Evolutionary conservation across 2,113 vertebrate species (phyloP), one percentile per base, ranked within the genome.

Genomic region (Sebastes fasciatus): DNA sequence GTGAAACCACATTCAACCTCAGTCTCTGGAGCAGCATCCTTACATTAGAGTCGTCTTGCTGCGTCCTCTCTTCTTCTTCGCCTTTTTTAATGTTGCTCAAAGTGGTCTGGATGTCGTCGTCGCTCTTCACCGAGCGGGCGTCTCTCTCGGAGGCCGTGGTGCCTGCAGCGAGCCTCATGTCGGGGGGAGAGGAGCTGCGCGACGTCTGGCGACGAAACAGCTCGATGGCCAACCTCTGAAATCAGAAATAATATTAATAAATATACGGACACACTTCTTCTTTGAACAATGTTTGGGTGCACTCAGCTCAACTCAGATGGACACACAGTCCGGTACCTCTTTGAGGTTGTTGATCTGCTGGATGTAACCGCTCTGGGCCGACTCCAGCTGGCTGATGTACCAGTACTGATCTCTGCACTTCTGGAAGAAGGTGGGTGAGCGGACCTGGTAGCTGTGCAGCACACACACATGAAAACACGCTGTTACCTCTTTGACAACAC

Each of bases 331-430:
- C 26, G 7, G 13, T 93, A 99, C 98, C 95, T 99, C 98, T 94
- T 99, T 99, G 16, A 99, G 97, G 88, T 99, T 99, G 94, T 98
- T 99, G 92, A 99, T 98, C 93, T 99, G 97, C 80, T 99, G 98
- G 74, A 99, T 96, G 52, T 99, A 99, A 87, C 97, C 96, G 4
- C 96, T 96, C 93, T 99, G 98, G 54, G 98, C 97, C 1, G 97
- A 95, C 92, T 99, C 98, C 89, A 99, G 88, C 12, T 99, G 98
- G 94, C 97, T 97, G 93, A 99, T 99, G 92, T 99, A 99, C 98
- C 98, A 99, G 89, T 98, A 97, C 84, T 99, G 98, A 87, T 99
- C 98, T 63, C 98, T 94, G 89, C 98, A 99, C 94, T 99, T 99
- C 84, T 99, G 98, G 94, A 99, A 99, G 90, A 99, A 99, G 17